phyloP scores from a whole-genome alignment of 2,888 invertebrate species.

The Hirtodrosophila duncani region DNA sequence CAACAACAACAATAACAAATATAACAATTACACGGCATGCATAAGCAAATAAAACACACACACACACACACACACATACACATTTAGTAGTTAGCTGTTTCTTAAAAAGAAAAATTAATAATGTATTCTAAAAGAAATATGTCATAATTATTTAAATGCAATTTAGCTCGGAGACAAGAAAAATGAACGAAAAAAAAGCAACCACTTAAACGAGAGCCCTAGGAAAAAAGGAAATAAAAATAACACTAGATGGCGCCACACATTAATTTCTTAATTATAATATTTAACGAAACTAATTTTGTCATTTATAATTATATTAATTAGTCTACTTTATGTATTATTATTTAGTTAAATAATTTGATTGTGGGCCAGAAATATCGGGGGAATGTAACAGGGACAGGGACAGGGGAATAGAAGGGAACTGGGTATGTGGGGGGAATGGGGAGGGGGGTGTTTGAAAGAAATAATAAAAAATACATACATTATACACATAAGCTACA shows the following conservation, averaged over 20 bases:
- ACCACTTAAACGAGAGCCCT: conserved; percentile 13
- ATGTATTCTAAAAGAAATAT: conserved; percentile 44
- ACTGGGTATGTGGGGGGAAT: no score
- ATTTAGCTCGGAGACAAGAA: conserved; percentile 42
- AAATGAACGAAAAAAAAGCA: conserved; percentile 14
- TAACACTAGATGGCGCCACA: conserved; percentile 19
- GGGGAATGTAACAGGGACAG: neutral
- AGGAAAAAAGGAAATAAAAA: neutral
- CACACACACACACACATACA: conserved; percentile 3
- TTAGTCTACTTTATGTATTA: no score
- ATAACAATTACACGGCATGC: conserved; percentile 15
- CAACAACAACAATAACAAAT: conserved; percentile 24
- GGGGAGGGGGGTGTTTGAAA: conserved; percentile 29
- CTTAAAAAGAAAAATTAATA: no score
- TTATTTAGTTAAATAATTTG: neutral
- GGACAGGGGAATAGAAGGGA: neutral
- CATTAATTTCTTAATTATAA: no score
- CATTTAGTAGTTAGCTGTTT: conserved; percentile 49
- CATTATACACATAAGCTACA: conserved; percentile 20
- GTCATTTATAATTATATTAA: conserved; percentile 4
- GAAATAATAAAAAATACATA: conserved; percentile 57
- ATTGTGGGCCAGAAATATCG: neutral
- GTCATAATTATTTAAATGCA: conserved; percentile 46
- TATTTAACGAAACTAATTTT: neutral
- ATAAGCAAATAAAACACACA: conserved; percentile 19